Conservation (phyloP, 1,140 invertebrate species). For the Heliconius hermathena region DNA sequence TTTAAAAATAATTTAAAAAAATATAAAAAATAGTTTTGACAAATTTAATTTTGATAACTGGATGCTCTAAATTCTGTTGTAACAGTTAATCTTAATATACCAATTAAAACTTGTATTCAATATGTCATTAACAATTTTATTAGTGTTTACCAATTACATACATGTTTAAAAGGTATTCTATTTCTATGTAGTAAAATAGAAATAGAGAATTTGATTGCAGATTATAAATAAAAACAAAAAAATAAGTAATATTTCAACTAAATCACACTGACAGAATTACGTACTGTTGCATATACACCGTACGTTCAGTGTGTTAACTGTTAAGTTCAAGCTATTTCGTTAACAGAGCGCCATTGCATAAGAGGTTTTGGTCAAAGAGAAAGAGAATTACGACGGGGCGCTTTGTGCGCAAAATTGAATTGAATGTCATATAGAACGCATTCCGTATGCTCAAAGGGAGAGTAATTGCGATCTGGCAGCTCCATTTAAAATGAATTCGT, state of each 20-base stretch:
- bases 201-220: too few relatives aligned
- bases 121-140: too few relatives aligned
- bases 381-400: slow-evolving; percentile 72
- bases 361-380: slow-evolving; percentile 74
- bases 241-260: neutral
- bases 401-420: slow-evolving; percentile 77
- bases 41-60: too few relatives aligned
- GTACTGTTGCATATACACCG: slow-evolving; percentile 17
- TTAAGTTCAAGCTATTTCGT: slow-evolving; percentile 61
- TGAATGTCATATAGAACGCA: slow-evolving; percentile 77
- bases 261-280: neutral
- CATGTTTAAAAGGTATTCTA: too few relatives aligned
- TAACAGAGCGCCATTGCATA: slow-evolving; percentile 73
- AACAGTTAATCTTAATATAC: too few relatives aligned
- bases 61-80: too few relatives aligned
- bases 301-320: slow-evolving; percentile 51
- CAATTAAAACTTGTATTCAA: too few relatives aligned
- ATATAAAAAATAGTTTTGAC: too few relatives aligned
- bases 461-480: slow-evolving; percentile 75
- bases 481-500: slow-evolving; percentile 78
- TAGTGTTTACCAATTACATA: too few relatives aligned
- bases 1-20: too few relatives aligned
- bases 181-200: too few relatives aligned
- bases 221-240: neutral
- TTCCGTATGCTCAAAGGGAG: slow-evolving; percentile 75